These are phyloP conservation scores for Atethmia centrago DNA, from an alignment of 2,888 invertebrate species.

Conservation along the genomic window DNA sequence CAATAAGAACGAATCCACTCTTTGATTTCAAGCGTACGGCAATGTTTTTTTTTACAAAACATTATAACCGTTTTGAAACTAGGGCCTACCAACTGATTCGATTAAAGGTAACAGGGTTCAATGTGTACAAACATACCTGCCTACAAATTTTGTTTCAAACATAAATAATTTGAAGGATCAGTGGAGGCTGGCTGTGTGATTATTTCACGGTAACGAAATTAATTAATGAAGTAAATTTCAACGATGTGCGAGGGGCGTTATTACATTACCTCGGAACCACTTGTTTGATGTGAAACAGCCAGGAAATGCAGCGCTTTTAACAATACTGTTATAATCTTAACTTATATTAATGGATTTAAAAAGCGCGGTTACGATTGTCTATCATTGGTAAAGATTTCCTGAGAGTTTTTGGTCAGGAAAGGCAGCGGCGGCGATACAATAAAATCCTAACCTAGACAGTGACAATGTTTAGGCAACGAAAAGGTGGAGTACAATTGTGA, in stretches of 20 bases:
- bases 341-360: slow-evolving; percentile 40
- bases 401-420: no score
- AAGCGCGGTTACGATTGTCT: slow-evolving; percentile 2
- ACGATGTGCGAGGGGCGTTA: slow-evolving; percentile 77
- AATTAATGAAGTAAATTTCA: slow-evolving; percentile 86
- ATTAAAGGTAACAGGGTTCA: neutral
- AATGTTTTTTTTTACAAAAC: neutral
- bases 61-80: neutral
- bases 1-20: no score
- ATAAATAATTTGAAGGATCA: slow-evolving; percentile 85
- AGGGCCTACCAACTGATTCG: neutral
- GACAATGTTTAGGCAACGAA: neutral
- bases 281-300: slow-evolving; percentile 78
- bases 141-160: slow-evolving; percentile 70
- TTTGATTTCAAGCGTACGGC: neutral
- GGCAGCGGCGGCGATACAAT: neutral
- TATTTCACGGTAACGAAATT: slow-evolving; percentile 86
- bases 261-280: slow-evolving; percentile 77
- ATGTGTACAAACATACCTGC: neutral
- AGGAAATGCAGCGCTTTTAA: slow-evolving; percentile 62
- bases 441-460: neutral
- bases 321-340: slow-evolving; percentile 55
- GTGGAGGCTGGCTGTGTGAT: slow-evolving; percentile 80
- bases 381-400: neutral
- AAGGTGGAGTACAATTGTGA: neutral